Evolutionary conservation across 2,888 invertebrate genomes (phyloP), one percentile per base, ranked within the genome.

Genomic region (Seira ritae): DNA sequence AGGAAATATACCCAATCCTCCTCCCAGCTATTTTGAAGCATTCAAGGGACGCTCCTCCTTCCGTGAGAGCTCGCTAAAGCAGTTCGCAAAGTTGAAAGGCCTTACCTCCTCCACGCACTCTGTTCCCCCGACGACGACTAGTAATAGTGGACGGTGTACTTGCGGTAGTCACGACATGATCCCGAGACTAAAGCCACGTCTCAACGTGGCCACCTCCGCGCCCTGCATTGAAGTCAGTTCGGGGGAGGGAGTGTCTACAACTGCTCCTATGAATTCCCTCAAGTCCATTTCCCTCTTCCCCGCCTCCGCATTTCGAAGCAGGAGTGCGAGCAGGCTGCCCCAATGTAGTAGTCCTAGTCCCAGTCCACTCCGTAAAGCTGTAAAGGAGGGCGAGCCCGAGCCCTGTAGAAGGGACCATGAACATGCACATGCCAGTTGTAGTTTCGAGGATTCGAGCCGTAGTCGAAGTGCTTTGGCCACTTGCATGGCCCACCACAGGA

Each of bases 61-160:
- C 50, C 86, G 84, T 72, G 83, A 86, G 74, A 84, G 81, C 55
- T 84, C 86, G 31, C 42, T 77, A 55, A 74, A 79, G 79, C 79
- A 74, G 60, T 79, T 79, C 37, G 70, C 75, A 42, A 84, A 79
- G 68, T 71, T 75, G 12, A 77, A 74, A 74, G 74, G 55, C 42
- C 78, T 73, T 23, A 71, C 55, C 22, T 55, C 82, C 19, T 75
- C 84, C 66, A 83, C 83, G 15, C 83, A 78, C 19, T 83, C 83
- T 67, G 73, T 83, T 78, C 83, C 83, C 15, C 83, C 72, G 37
- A 20, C 76, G 67, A 73, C 65, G 10, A 65, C 67, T 62, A 24
- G 66, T 23, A 73, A 73, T 46, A n/a, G 50, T n/a, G 46, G 31
- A 20, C 62, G 74, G 70, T 69, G 74, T 46, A 55, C 19, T 55